Base-by-base conservation (phyloP, 2,113 vertebrate genomes). In the Lasiurus cinereus region DNA sequence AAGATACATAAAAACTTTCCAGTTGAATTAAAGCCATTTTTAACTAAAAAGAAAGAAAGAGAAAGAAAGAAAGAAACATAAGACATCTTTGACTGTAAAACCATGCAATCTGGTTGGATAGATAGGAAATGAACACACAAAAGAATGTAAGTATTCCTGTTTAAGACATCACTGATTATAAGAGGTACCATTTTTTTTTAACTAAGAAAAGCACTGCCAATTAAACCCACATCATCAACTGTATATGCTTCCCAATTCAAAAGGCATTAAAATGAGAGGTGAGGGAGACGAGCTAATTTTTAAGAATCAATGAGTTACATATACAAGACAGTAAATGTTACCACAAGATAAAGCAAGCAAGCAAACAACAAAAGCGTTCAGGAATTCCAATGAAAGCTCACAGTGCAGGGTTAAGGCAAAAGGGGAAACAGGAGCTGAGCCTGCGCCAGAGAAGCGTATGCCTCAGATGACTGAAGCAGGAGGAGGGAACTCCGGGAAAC, bases 21-120 rank as follows among this genome's bases (percentile, higher is more conserved):
- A 48, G 5, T 48, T 77, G 48, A 74, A 83, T 46, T 70, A 67
- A 83, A 79, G 22, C 16, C 27, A 59, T 72, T 83, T 94, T 83
- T 88, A 36, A 85, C 46, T 79, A 39, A 5, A 39, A 39, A 39
- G 39, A 39, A 39, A 39, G 79, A 16, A 29, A 87, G 90, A 76
- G 74, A 82, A 15, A 43, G 31, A 54, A 88, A 31, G 79, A 16
- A 29, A 87, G 31, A 54, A 88, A 31, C 31, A 12, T 67, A 52
- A 78, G 39, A 56, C 19, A 52, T 33, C 14, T 85, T 94, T 83
- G 77, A 91, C 31, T 93, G 39, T 70, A 83, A 91, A 95, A 52
- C 24, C 83, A 88, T 33, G 16, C 10, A 16, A 4, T 82, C 24
- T 80, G 48, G 15, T 48, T 66, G 6, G 79, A 74, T 79, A 83